Base-by-base conservation (phyloP, 2,888 invertebrate species). In the Orthosia cruda region DNA sequence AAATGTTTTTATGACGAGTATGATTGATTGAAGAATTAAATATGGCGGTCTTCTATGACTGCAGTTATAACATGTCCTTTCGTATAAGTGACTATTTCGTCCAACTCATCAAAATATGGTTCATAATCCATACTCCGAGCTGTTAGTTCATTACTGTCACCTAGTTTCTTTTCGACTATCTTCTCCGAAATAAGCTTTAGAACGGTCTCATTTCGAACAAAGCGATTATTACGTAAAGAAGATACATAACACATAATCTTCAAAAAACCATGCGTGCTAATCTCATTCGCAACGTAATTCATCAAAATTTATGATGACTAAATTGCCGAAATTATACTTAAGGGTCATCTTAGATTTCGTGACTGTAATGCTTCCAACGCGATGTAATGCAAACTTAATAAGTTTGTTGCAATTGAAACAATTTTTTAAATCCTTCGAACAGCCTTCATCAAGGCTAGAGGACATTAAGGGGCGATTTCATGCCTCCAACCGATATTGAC, bases 241-340 rank as follows among this genome's bases (percentile, higher is more conserved):
- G 45, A 77, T 65, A 55, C 80, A 71, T 73, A 65, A 76, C 23
- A 73, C 50, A 63, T 52, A 65, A 49, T 69, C 50, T 15, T 83
- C 12, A 58, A 72, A 65, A 78, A 78, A 62, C 49, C 67, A 77
- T 79, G 71, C 85, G 67, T 85, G 79, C 55, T 71, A 54, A 73
- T 79, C 54, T 47, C 45, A 20, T 69, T 71, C 50, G 64, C 58
- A 47, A 47, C 49, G 62, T 54, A 72, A 85, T 84, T 20, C 50
- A 75, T 73, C 85, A 85, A 72, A 71, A 61, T 71, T 65, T 61
- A 73, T 68, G 71, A 85, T 64, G 26, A 66, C 18, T 72, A 85
- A 79, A 84, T 84, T 82, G 63, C 50, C 32, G 45, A 74, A 77
- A 83, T 71, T 85, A 74, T 64, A 69, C 49, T 68, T 68, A 69